phyloP scores from a whole-genome alignment of 2,113 vertebrate species.

The Muscicapa adusta region DNA sequence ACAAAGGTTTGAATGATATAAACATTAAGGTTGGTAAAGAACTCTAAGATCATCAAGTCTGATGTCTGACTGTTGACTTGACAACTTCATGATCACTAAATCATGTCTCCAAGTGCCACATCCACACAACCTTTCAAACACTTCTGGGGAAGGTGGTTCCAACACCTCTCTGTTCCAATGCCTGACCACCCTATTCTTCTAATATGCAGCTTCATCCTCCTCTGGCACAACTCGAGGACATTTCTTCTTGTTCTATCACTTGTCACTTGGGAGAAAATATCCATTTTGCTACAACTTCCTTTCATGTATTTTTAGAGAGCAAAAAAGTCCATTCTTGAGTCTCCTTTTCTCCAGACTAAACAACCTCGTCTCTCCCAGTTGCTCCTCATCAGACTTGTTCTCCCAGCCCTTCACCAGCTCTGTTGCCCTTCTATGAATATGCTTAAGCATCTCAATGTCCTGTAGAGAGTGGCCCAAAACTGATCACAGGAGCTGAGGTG shows the following conservation, averaged over 20 bases:
- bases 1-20: not conserved
- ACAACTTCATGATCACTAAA: not conserved
- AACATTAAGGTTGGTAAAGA: not conserved
- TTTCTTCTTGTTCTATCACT: not conserved
- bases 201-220: not conserved
- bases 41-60: not conserved
- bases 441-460: not conserved
- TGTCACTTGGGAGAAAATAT: not conserved
- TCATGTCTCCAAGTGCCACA: not conserved
- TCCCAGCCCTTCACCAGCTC: not conserved
- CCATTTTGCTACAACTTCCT: not conserved
- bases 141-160: not conserved
- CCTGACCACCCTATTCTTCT: not conserved
- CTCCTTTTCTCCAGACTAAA: not conserved
- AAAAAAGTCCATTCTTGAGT: not conserved
- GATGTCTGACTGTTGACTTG: not conserved
- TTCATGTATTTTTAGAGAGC: not conserved
- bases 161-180: not conserved
- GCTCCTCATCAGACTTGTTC: not conserved
- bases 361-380: not conserved
- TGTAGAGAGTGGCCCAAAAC: not conserved
- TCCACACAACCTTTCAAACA: not conserved
- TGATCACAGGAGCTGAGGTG: too few relatives aligned
- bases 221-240: not conserved
- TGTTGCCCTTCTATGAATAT: not conserved